Conservation (phyloP, 1,140 invertebrate species). For the Andricus grossulariae region DNA sequence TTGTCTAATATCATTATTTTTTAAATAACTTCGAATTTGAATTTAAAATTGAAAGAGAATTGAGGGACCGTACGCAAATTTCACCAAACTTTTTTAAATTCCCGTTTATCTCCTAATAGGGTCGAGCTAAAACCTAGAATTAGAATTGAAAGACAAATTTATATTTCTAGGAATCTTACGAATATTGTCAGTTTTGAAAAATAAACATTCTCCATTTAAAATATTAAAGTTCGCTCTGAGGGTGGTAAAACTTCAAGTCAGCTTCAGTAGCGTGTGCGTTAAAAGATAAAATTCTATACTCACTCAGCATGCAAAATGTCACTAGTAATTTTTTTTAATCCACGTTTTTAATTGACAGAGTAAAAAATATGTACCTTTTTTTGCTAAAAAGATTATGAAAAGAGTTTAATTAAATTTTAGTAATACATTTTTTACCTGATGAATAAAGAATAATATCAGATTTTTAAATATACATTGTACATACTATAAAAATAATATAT, state of each 20-base stretch:
- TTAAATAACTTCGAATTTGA: background rate
- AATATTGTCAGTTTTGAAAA: background rate
- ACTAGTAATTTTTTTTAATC: background rate
- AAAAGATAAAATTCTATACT: background rate
- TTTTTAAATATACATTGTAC: background rate
- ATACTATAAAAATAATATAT: background rate
- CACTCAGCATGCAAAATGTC: background rate
- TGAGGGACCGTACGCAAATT: background rate
- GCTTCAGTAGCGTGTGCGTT: constrained; percentile 1
- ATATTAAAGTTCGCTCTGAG: background rate
- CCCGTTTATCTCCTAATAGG: background rate
- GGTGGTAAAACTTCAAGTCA: background rate
- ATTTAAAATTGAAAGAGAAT: background rate
- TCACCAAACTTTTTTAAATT: background rate
- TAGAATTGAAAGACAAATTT: background rate
- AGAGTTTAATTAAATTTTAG: background rate
- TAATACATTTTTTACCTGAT: constrained; percentile 16
- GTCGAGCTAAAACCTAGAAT: background rate
- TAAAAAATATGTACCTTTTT: no score
- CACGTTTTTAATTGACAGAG: no score
- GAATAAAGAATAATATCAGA: background rate
- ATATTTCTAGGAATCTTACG: constrained; percentile 4
- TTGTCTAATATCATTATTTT: no score
- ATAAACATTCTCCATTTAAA: background rate
- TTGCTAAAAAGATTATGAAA: background rate